Evolutionary conservation across 2,113 vertebrate genomes (phyloP), one percentile per base, ranked within the genome.

Genomic region (Campylomormyrus numenius): DNA sequence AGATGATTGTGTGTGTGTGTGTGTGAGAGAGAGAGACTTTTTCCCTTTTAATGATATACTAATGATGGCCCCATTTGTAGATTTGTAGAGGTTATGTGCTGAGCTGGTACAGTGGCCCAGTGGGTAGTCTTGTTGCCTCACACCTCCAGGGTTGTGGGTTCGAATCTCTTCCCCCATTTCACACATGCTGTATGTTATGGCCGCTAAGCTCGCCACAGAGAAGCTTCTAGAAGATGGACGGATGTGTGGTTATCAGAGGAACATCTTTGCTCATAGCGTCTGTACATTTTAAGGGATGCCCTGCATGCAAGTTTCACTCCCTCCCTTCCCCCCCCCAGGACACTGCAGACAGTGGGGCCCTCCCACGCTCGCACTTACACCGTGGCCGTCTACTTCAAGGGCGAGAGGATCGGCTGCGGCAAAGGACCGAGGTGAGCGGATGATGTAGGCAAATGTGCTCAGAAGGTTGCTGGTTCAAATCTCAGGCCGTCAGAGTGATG

Each of bases 301-400:
- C 49, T 50, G 49, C 9, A 42, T 90, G 35, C 62, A 49, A 49
- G 48, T 49, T 15, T 52, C 11, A 92, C 88, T 70, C 70, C 24
- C 88, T 19, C 77, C 21, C 50, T 0, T 13, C 85, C 90, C 62
- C 24, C 24, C 24, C 91, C 91, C 94, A 99, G 98, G 95, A 99
- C 98, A 56, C 95, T 99, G 91, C 98, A 99, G 95, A 99, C 98
- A 0, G 98, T 99, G 48, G 98, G 98, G 3, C 98, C 98, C 0
- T 99, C 98, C 5, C 98, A 99, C 89, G 98, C 98, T 5, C 96
- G 98, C 90, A 99, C 98, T 17, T 99, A 99, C 94, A 99, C 98
- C 0, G 98, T 99, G 24, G 98, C 98, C 4, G 98, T 99, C 87
- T 99, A 99, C 93, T 99, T 99, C 95, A 99, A 99, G 95, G 98